Percentiles rank a stretch among this genome's conserved stretches.
Evolutionary conservation across 2,113 vertebrate genomes (phyloP).

Genomic region (Rousettus leschenaultii): DNA sequence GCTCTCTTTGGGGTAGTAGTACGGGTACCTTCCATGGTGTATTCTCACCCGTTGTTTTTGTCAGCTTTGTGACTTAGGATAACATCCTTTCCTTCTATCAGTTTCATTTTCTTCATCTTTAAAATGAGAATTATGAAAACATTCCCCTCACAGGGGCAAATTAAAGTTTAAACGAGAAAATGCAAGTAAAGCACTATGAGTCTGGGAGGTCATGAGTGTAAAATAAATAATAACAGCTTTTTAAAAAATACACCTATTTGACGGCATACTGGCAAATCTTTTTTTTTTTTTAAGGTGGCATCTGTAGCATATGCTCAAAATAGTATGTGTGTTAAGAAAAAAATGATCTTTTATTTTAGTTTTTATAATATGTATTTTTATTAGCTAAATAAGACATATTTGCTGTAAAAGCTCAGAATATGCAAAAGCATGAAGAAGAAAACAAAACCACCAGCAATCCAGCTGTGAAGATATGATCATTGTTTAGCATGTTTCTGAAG

Average conservation of each 20-base stretch:
- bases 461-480: background rate
- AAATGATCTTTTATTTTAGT: background rate
- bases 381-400: background rate
- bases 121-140: background rate
- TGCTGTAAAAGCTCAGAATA: background rate
- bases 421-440: background rate
- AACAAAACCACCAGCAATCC: background rate
- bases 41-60: background rate
- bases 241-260: background rate
- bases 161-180: background rate
- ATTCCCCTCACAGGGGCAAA: background rate
- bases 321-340: background rate
- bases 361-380: background rate
- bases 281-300: background rate
- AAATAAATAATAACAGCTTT: background rate
- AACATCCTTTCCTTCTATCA: background rate
- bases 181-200: background rate
- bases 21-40: background rate
- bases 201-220: background rate
- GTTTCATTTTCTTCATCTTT: background rate
- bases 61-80: background rate
- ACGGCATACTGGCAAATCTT: background rate
- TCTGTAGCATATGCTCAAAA: background rate
- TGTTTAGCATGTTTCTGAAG: background rate
- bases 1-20: background rate